phyloP scores from a whole-genome alignment of 2,797 vertebrate species.

The Fundulus diaphanus region DNA sequence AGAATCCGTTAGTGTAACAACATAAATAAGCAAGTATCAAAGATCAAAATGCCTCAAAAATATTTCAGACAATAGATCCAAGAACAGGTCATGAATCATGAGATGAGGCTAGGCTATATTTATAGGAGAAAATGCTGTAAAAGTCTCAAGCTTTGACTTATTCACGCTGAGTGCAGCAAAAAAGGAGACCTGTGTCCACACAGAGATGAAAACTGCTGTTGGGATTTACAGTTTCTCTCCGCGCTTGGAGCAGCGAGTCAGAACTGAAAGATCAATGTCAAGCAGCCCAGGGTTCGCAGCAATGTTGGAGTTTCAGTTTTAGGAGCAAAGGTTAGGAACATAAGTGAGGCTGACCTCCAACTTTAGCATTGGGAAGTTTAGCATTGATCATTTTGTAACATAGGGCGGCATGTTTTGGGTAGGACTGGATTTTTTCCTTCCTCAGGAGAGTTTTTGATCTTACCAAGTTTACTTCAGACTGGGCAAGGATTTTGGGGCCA shows the following conservation, averaged over 20 bases:
- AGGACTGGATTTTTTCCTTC: neutral
- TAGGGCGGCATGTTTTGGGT: neutral
- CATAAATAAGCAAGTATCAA: neutral
- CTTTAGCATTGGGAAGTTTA: neutral
- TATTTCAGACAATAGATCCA: neutral
- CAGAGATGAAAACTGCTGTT: constrained; percentile 32
- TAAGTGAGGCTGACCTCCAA: neutral
- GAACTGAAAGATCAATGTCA: constrained; percentile 7
- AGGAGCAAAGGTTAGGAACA: neutral
- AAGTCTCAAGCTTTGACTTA: neutral
- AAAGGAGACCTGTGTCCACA: constrained; percentile 25
- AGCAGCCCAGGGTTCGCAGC: neutral
- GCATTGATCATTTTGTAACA: neutral
- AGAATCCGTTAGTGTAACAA: neutral
- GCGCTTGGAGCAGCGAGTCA: constrained; percentile 32
- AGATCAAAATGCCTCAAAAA: neutral
- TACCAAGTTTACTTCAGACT: no score
- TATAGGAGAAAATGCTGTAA: neutral
- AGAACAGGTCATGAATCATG: neutral
- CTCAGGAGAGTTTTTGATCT: neutral
- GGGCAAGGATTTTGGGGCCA: no score
- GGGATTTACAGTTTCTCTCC: constrained; percentile 49
- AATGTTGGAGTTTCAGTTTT: neutral
- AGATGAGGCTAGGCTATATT: neutral
- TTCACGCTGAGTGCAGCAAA: constrained; percentile 32